Evolutionary conservation across 2,888 invertebrate species (phyloP), one percentile per base, ranked within the genome.

Genomic region (Agrochola circellaris): DNA sequence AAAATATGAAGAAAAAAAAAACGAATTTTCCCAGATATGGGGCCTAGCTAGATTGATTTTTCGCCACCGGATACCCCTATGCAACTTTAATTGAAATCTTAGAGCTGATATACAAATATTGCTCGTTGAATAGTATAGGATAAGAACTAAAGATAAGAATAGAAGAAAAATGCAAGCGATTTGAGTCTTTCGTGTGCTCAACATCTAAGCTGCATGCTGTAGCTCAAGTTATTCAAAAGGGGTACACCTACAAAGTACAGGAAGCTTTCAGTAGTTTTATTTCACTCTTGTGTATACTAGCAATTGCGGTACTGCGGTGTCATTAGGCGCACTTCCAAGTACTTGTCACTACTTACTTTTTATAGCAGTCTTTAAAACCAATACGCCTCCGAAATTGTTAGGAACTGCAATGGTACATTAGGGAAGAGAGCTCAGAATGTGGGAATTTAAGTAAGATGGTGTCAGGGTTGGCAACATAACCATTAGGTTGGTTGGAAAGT

Each of bases 251-350:
- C 48, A 30, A 5, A 54, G 34, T 60, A 20, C 15, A 38, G 8
- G 45, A 48, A 56, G 26, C 17, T 66, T 66, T 51, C 30, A 66
- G 61, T 56, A 38, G 20, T 71, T 62, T 62, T 7, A 68, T 56
- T 80, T 8, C 15, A 64, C 23, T 65, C 23, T 30, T 15, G 65
- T 26, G 45, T 65, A 34, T 45, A 26, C 34, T 8, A 48, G 26
- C 45, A 30, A 60, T 65, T 68, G 62, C 62, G 54, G 58, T 62
- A 66, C 68, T 77, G 83, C 64, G 71, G 67, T 61, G 34, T 71
- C 73, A 84, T 84, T 84, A 84, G 84, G 84, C 82, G 58, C 26
- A n/a, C 9, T 67, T 67, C 84, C 84, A 84, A 84, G 62, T 62
- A 65, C 48, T 77, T 81, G 77, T 62, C 17, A 51, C 70, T 75